These are phyloP conservation scores for Acanthopleura granulata DNA, from an alignment of 2,888 invertebrate genomes.

Conservation along the genomic window DNA sequence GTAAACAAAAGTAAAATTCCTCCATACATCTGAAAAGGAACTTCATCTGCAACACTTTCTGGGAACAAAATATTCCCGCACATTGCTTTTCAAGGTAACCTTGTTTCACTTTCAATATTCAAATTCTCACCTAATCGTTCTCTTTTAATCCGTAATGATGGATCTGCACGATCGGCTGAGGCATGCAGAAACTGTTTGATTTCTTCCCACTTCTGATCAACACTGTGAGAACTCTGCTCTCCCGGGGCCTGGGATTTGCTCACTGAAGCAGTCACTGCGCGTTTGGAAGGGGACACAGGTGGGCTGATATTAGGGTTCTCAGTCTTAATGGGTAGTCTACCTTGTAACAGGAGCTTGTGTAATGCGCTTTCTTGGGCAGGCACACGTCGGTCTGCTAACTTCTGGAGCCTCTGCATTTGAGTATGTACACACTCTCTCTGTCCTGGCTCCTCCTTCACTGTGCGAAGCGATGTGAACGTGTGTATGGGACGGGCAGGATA, in stretches of 20 bases:
- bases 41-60: too few relatives aligned
- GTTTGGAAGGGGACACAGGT: constrained; percentile 15
- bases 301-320: constrained; percentile 1
- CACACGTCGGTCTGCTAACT: neutral
- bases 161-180: constrained; percentile 21
- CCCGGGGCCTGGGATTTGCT: neutral
- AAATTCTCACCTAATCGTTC: constrained; percentile 25
- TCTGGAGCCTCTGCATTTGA: neutral
- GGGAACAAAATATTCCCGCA: neutral
- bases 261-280: neutral
- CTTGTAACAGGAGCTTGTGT: constrained; percentile 10
- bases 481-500: neutral
- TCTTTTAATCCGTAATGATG: constrained; percentile 19
- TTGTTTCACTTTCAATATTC: constrained; percentile 21
- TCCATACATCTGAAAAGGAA: too few relatives aligned
- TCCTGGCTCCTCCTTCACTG: neutral
- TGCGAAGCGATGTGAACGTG: neutral
- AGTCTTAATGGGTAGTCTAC: neutral
- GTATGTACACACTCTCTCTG: neutral
- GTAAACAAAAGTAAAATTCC: too few relatives aligned
- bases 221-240: constrained; percentile 29
- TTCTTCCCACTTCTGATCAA: constrained; percentile 60
- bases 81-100: too few relatives aligned
- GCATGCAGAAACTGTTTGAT: constrained; percentile 53
- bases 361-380: neutral